phyloP scores from a whole-genome alignment of 1,140 invertebrate species.

The Drosophila sp. region DNA sequence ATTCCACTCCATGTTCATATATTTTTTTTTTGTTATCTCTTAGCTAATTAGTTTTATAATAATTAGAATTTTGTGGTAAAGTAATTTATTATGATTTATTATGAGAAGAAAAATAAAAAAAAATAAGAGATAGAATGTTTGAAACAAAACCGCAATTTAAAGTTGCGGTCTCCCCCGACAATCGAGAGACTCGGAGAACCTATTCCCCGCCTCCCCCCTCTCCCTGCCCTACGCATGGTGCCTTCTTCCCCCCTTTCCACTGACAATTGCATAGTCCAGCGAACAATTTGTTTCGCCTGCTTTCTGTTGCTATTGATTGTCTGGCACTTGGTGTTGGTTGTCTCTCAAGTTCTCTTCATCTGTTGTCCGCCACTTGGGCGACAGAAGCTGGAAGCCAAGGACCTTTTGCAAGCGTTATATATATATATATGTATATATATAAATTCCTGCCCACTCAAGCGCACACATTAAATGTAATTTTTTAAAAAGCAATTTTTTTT shows the following conservation, averaged over 20 bases:
- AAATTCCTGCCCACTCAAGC: slow-evolving; percentile 76
- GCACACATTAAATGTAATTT: slow-evolving; percentile 78
- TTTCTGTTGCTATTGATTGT: slow-evolving; percentile 66
- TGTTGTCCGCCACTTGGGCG: slow-evolving; percentile 65
- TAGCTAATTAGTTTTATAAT: slow-evolving; percentile 78
- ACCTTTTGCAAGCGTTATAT: slow-evolving; percentile 50
- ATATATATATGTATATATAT: slow-evolving; percentile 40
- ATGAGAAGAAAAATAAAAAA: not conserved
- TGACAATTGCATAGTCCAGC: slow-evolving; percentile 72
- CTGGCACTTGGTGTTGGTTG: slow-evolving; percentile 53
- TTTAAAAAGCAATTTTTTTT: slow-evolving; percentile 73
- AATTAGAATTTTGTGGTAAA: slow-evolving; percentile 45
- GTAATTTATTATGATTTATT: slow-evolving; percentile 60
- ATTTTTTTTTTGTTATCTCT: slow-evolving; percentile 63
- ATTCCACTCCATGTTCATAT: slow-evolving; percentile 11
- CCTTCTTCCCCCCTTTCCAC: not conserved
- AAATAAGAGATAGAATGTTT: not conserved
- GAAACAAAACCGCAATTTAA: slow-evolving; percentile 27
- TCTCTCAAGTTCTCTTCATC: slow-evolving; percentile 20
- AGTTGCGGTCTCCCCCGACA: not conserved
- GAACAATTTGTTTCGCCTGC: slow-evolving; percentile 70
- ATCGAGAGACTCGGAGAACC: not conserved
- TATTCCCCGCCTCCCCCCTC: not conserved
- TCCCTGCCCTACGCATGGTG: not conserved
- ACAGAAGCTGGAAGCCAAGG: slow-evolving; percentile 55